These are phyloP conservation scores for Ceratosolen solmsi DNA, from an alignment of 1,140 invertebrate species.

Conservation along the genomic window DNA sequence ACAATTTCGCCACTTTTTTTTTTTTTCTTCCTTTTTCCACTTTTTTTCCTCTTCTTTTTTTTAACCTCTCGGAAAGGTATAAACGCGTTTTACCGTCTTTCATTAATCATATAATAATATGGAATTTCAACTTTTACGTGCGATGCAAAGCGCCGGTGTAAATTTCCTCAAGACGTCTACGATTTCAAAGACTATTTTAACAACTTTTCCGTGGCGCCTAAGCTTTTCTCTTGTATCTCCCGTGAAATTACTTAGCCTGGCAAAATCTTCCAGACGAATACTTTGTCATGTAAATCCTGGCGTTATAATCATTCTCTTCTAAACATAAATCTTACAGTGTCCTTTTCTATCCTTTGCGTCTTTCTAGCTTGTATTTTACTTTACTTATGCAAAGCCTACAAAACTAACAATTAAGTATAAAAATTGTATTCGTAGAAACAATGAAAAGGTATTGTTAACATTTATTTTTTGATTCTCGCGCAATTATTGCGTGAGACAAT, in stretches of 20 bases:
- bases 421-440: not conserved
- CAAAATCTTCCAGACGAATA: constrained; percentile 13
- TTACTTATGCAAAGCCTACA: not conserved
- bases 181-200: constrained; percentile 25
- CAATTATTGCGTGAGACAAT: no score
- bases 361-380: not conserved
- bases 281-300: constrained; percentile 40
- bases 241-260: constrained; percentile 26
- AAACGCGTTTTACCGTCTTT: not conserved
- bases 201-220: constrained; percentile 6
- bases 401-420: constrained; percentile 1
- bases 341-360: constrained; percentile 12
- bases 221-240: not conserved
- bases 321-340: constrained; percentile 30
- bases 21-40: no score
- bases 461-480: no score
- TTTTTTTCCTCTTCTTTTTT: no score
- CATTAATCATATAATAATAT: not conserved
- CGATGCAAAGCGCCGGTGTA: not conserved
- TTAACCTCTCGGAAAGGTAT: no score
- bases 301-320: constrained; percentile 25
- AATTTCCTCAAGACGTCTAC: constrained; percentile 4
- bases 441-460: no score
- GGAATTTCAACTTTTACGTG: not conserved
- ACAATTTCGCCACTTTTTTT: no score